phyloP scores from a whole-genome alignment of 2,797 vertebrate genomes.

The Cephalopachus bancanus region DNA sequence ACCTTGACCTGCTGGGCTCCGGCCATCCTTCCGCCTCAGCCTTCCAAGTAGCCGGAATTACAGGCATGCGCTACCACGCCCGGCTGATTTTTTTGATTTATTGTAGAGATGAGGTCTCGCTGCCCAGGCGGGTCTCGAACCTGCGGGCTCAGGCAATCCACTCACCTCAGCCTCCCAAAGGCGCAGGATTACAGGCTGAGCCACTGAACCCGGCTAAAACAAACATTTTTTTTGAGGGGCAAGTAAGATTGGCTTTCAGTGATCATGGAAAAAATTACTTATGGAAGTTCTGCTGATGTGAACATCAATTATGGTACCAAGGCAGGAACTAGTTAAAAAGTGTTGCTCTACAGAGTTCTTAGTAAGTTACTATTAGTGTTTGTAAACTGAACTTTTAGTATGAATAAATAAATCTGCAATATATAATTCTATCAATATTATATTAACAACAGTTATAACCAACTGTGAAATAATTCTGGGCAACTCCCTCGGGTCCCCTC shows the following conservation, averaged over 20 bases:
- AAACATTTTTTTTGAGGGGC: neutral
- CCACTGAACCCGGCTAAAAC: too few relatives aligned
- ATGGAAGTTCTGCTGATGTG: neutral
- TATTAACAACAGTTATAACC: neutral
- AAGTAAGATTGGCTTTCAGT: slow-evolving; percentile 1
- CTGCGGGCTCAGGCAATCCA: too few relatives aligned
- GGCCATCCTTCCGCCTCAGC: too few relatives aligned
- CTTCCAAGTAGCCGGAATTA: too few relatives aligned
- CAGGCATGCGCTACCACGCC: too few relatives aligned
- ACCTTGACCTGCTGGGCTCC: too few relatives aligned
- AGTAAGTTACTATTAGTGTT: neutral
- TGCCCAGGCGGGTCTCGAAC: too few relatives aligned
- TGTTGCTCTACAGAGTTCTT: neutral
- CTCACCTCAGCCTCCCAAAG: too few relatives aligned
- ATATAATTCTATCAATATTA: slow-evolving; percentile 2
- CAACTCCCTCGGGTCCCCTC: too few relatives aligned
- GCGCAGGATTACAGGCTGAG: too few relatives aligned
- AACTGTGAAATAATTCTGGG: neutral
- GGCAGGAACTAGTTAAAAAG: neutral
- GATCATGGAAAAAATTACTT: neutral
- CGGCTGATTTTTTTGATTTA: too few relatives aligned
- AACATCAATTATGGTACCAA: neutral
- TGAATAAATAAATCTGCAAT: neutral
- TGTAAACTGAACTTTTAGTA: neutral
- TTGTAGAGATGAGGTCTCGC: too few relatives aligned